Evolutionary conservation across 2,888 invertebrate genomes (phyloP).

Genomic region (Melinaea menophilus): DNA sequence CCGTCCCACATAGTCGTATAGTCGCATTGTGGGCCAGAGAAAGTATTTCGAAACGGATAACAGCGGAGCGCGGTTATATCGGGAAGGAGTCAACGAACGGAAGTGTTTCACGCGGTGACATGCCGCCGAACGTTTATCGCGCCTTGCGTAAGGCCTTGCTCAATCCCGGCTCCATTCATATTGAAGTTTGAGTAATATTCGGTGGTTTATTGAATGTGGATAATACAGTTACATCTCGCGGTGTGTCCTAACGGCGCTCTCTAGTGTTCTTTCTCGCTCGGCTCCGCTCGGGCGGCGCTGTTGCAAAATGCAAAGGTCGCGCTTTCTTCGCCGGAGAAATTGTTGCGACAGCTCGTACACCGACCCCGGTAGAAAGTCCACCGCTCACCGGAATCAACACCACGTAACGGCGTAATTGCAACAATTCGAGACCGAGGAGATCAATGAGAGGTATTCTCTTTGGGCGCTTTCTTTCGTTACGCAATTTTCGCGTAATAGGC

Average conservation of each 20-base stretch:
- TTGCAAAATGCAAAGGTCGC: slow-evolving; percentile 77
- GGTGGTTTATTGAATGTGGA: slow-evolving; percentile 18
- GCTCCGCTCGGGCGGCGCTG: slow-evolving; percentile 47
- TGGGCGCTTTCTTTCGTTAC: slow-evolving; percentile 75
- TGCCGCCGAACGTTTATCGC: slow-evolving; percentile 66
- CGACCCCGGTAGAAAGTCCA: slow-evolving; percentile 78
- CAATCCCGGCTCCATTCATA: slow-evolving; percentile 43
- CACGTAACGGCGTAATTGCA: slow-evolving; percentile 76
- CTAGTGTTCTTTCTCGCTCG: slow-evolving; percentile 61
- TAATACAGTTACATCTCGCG: neutral
- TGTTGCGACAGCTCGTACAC: slow-evolving; percentile 76
- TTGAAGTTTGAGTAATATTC: slow-evolving; percentile 25
- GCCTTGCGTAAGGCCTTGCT: slow-evolving; percentile 72
- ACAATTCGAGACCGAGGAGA: slow-evolving; percentile 67
- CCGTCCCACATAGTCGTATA: slow-evolving; percentile 37
- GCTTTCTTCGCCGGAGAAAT: slow-evolving; percentile 78
- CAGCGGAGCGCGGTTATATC: slow-evolving; percentile 63
- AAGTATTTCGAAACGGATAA: slow-evolving; percentile 63
- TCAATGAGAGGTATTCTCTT: slow-evolving; percentile 68
- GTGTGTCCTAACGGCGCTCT: slow-evolving; percentile 52
- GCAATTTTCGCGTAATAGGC: slow-evolving; percentile 67
- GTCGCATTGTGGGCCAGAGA: slow-evolving; percentile 51
- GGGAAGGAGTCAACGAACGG: slow-evolving; percentile 77
- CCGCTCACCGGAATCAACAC: slow-evolving; percentile 75
- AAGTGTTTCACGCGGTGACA: slow-evolving; percentile 75